Evolutionary conservation across 2,113 vertebrate genomes (phyloP), one percentile per base, ranked within the genome.

Genomic region (Rostratula benghalensis): DNA sequence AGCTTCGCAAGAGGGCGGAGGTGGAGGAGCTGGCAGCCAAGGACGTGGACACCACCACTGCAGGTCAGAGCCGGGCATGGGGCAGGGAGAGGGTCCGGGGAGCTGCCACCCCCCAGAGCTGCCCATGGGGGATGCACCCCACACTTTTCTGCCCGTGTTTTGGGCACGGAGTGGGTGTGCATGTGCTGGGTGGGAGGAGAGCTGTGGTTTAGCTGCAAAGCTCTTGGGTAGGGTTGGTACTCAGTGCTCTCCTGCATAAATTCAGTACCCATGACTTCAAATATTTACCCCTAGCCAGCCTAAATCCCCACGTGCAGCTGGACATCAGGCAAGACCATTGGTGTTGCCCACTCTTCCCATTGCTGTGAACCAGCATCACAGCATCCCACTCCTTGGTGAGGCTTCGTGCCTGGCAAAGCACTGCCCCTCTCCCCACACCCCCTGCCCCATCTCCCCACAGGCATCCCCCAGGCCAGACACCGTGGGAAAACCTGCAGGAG

Each of bases 11-110:
- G 95, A 98, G 98, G 80, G 98, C 98, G 0, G 99, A 99, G 50
- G 98, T 99, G 93, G 99, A 99, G 73, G 98, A 99, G 82, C 96
- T 99, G 94, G 98, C 98, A 0, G 98, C 99, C 95, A 98, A 90
- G 96, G 99, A 99, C 0, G 98, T 99, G 97, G 99, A 99, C 91
- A 99, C 99, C 27, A 94, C 98, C 93, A 99, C 99, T 0, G 99
- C 99, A 98, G 99, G 99, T 99, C 95, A 98, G 92, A 89, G 86
- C 94, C 2, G 24, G 63, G 4, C 1, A 2, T 1, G 37, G 57
- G 56, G 25, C 24, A 2, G 6, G 39, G 45, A 64, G 46, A 21
- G 31, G 37, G 53, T 3, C 7, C 0, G 8, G 67, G 67, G 4
- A 17, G 56, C n/a, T 68, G 28, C 0, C 8, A 22, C 7, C 8